Percentiles rank a stretch among this genome's conserved stretches.
Evolutionary conservation across 2,888 invertebrate genomes (phyloP).

Genomic region (Sinopyrophorus schimmeli): DNA sequence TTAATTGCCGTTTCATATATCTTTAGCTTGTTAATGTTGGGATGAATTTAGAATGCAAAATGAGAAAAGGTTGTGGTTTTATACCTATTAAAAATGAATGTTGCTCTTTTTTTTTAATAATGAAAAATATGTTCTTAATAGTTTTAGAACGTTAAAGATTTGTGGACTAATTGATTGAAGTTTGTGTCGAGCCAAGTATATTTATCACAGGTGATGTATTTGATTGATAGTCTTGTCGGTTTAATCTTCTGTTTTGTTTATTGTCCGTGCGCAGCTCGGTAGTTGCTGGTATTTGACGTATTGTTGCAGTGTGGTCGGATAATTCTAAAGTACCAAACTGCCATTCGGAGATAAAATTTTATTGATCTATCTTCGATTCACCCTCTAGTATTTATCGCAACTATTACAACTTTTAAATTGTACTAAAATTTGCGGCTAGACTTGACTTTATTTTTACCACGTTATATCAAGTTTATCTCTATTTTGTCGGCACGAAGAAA

Average conservation of each 20-base stretch:
- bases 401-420: too few relatives aligned
- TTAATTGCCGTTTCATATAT: slow-evolving; percentile 43
- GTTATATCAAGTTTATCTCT: slow-evolving; percentile 30
- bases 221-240: slow-evolving; percentile 45
- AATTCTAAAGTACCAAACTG: too few relatives aligned
- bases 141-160: slow-evolving; percentile 15
- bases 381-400: too few relatives aligned
- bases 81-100: neutral
- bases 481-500: slow-evolving; percentile 38
- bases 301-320: slow-evolving; percentile 34
- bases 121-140: slow-evolving; percentile 7
- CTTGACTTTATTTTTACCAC: too few relatives aligned
- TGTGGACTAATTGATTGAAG: slow-evolving; percentile 20
- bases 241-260: slow-evolving; percentile 43
- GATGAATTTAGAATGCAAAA: slow-evolving; percentile 32
- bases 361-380: too few relatives aligned
- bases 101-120: neutral
- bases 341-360: too few relatives aligned
- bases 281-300: slow-evolving; percentile 40
- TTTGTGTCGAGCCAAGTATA: slow-evolving; percentile 17
- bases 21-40: slow-evolving; percentile 38
- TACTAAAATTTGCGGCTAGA: too few relatives aligned
- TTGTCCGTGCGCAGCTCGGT: slow-evolving; percentile 42
- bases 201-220: slow-evolving; percentile 40
- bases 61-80: slow-evolving; percentile 2